Evolutionary conservation across 1,140 invertebrate genomes (phyloP), one percentile per base, ranked within the genome.

Genomic region (Cherax quadricarinatus): DNA sequence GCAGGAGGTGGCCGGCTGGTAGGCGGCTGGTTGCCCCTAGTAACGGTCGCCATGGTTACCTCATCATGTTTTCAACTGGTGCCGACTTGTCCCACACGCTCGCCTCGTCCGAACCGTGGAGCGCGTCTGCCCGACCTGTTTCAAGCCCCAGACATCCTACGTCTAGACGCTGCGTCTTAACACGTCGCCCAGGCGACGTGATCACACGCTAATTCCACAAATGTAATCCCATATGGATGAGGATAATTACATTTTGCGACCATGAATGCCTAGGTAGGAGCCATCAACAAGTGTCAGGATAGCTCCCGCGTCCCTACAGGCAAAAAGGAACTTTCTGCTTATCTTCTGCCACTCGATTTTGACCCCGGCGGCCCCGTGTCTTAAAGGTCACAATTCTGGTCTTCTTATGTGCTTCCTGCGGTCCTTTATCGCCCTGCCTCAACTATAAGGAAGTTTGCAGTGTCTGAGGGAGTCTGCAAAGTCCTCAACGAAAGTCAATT

Each of bases 61-160:
- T 87, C 86, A 87, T 87, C 86, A 87, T 87, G 86, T 87, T 87
- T 78, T 87, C 86, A 79, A 87, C 86, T 87, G 73, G 86, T 87
- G 86, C 86, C 48, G 86, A 87, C 86, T 87, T 87, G 86, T 87
- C 53, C 73, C 86, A 48, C 70, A 78, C 70, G 75, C 49, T 87
- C 51, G 51, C 70, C 51, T 51, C 86, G 86, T 79, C 86, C 86
- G 86, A 79, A 87, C 79, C 51, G 73, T 53, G 16, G 10, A 4
- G 14, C 48, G 51, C 70, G 30, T 30, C 60, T 16, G 24, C 41
- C 41, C 21, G 41, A 18, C 18, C 16, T 10, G 14, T 21, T 41
- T 4, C 62, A 9, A 9, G 12, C 3, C n/a, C 70, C n/a, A 75
- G n/a, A 75, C n/a, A 24, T 66, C 62, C 62, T 5, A 4, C 62